Conservation (phyloP, 1,140 invertebrate species). For the Vollenhovia emeryi region DNA sequence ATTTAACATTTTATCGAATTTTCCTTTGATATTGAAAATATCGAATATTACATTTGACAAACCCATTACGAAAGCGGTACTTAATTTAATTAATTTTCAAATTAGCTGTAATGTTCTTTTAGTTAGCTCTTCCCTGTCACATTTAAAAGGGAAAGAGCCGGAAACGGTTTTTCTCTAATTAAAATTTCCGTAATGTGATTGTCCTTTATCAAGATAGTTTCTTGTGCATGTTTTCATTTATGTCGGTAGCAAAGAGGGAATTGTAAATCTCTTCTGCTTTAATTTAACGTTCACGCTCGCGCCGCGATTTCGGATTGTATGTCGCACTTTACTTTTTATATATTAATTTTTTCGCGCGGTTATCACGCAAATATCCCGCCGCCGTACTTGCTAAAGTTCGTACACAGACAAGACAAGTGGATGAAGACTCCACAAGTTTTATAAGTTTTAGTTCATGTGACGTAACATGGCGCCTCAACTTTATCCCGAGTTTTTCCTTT, state of each 20-base stretch:
- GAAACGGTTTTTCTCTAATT: slow-evolving; percentile 54
- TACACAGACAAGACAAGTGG: slow-evolving; percentile 49
- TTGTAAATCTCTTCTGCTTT: slow-evolving; percentile 19
- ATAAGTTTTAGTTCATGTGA: slow-evolving; percentile 55
- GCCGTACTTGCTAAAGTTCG: slow-evolving; percentile 33
- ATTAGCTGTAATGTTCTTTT: slow-evolving; percentile 58
- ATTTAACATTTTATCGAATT: slow-evolving; percentile 60
- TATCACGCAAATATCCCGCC: slow-evolving; percentile 24
- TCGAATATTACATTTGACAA: slow-evolving; percentile 62
- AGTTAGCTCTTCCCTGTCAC: slow-evolving; percentile 56
- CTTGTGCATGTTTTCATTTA: slow-evolving; percentile 43
- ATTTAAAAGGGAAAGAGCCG: slow-evolving; percentile 24
- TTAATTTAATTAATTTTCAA: slow-evolving; percentile 62
- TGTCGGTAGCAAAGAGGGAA: background rate
- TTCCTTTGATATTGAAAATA: slow-evolving; percentile 61
- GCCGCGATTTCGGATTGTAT: background rate
- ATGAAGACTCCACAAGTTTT: slow-evolving; percentile 46
- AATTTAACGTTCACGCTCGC: background rate
- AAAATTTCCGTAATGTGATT: slow-evolving; percentile 58
- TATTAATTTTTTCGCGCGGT: slow-evolving; percentile 17
- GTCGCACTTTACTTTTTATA: background rate
- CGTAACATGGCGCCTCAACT: slow-evolving; percentile 46
- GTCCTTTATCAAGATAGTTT: slow-evolving; percentile 46
- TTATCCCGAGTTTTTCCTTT: slow-evolving; percentile 52
- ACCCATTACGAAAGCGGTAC: slow-evolving; percentile 56